A percentile compares a stretch with the other conserved stretches of the same genome.
Conservation (phyloP, 2,797 vertebrate species). For the Aeoliscus strigatus region DNA sequence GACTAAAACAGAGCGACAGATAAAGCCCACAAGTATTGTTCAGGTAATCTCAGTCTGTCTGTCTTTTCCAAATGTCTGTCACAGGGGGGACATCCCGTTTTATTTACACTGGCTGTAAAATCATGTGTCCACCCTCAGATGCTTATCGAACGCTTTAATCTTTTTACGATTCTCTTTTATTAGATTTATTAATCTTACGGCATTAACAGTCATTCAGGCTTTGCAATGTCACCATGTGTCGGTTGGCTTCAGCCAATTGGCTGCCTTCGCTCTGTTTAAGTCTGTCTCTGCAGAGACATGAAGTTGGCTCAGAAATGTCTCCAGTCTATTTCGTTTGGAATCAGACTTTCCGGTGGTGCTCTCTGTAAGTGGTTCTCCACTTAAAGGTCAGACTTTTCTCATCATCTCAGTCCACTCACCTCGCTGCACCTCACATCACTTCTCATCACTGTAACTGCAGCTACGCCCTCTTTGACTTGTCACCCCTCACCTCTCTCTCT, state of each 20-base stretch:
- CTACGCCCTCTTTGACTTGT: conserved; percentile 5
- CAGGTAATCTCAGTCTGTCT: conserved; percentile 32
- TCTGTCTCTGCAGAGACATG: conserved; percentile 28
- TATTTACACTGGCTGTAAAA: conserved; percentile 18
- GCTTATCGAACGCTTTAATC: no score
- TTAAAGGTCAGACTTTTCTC: conserved; percentile 27
- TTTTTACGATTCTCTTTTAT: conserved; percentile 34
- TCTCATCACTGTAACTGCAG: conserved; percentile 24
- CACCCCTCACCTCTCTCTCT: conserved; percentile 8
- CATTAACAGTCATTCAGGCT: conserved; percentile 19
- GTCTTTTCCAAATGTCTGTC: conserved; percentile 3
- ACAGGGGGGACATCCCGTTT: conserved; percentile 23
- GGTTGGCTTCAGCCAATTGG: conserved; percentile 32
- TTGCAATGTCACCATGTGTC: conserved; percentile 38
- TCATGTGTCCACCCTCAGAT: no score
- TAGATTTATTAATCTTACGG: no score
- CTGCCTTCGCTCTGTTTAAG: conserved; percentile 20
- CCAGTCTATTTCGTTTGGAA: conserved; percentile 30
- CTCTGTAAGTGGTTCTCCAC: conserved; percentile 15
- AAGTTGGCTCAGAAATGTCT: conserved; percentile 22
- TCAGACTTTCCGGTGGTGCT: conserved; percentile 20
- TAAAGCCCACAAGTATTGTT: conserved; percentile 13
- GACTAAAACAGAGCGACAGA: conserved; percentile 1
- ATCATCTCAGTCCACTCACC: conserved; percentile 21
- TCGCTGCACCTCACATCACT: conserved; percentile 29